Evolutionary conservation across 1,140 invertebrate genomes (phyloP), one percentile per base, ranked within the genome.

Genomic region (Colletes latitarsis): DNA sequence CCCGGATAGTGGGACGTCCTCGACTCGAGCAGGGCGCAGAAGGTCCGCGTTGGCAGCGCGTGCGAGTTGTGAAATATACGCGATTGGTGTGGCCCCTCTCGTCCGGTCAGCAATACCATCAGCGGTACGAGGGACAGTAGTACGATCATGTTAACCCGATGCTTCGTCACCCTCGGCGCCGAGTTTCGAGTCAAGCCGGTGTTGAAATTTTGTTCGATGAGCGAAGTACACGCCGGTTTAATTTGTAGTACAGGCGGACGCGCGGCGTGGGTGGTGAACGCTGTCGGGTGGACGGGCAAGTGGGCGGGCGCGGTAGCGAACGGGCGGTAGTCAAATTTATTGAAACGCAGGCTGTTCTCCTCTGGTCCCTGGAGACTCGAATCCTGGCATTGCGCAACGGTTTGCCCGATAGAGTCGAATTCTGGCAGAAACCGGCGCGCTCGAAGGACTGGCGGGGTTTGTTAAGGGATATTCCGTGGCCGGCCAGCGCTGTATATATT

Each of bases 321-420:
- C 85, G 88, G 85, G 82, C 77, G 87, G 79, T 88, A 90, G 88
- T 91, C 82, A 88, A 90, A 91, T 91, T 91, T 91, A 91, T 91
- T 89, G 89, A 91, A 91, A 91, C 88, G 87, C 85, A 82, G 84
- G 64, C 75, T 78, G 77, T 83, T 82, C 85, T 85, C 74, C 79
- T 72, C 74, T 77, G 64, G 79, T 89, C 89, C 87, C 90, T 57
- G 64, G 82, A 83, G 88, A 88, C 85, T 30, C 46, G 74, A 76
- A 82, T 80, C 30, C 78, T 71, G 73, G 49, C 60, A 77, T 78
- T 62, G 77, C 84, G 80, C 79, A 86, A 87, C 82, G 78, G 77
- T 82, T 77, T 76, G 52, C 84, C 58, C 74, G 78, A 72, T 77
- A 77, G 77, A 78, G 84, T 62, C 85, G 84, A 87, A 86, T 84